phyloP scores from a whole-genome alignment of 2,888 invertebrate species.

The Sturmia bella region DNA sequence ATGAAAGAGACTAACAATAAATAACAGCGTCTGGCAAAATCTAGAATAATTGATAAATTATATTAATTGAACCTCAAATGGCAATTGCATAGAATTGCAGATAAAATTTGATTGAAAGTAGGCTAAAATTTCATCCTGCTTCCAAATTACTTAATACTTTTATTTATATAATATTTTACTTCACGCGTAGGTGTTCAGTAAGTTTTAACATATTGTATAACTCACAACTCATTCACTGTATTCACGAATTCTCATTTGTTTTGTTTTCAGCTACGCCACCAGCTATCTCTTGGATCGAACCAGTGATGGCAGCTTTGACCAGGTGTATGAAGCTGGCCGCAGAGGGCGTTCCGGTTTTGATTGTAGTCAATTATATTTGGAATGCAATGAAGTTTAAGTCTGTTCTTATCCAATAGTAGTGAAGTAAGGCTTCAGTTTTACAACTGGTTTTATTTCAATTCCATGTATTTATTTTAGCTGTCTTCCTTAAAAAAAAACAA shows the following conservation, averaged over 20 bases:
- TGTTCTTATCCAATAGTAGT: background rate
- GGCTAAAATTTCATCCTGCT: too few species aligned
- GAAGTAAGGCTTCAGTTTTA: conserved; percentile 41
- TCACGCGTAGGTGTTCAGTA: too few species aligned
- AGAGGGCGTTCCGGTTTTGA: conserved; percentile 92
- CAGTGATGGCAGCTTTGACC: conserved; percentile 88
- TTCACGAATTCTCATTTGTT: background rate
- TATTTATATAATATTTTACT: too few species aligned
- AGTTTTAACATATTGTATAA: too few species aligned
- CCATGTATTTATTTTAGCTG: conserved; percentile 59
- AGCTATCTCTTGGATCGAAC: conserved; percentile 91
- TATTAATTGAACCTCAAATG: too few species aligned
- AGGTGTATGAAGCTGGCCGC: conserved; percentile 92
- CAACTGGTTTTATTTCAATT: conserved; percentile 53
- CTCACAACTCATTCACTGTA: background rate
- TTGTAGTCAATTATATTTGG: conserved; percentile 91
- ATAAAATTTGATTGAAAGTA: too few species aligned
- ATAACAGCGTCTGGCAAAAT: too few species aligned
- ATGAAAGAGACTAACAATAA: too few species aligned
- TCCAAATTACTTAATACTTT: too few species aligned
- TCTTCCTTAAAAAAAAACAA: conserved; percentile 6
- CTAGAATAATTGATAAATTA: too few species aligned
- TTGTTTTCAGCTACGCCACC: conserved; percentile 87
- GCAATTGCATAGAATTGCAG: too few species aligned
- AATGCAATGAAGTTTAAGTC: conserved; percentile 93